Percentiles rank a stretch among this genome's conserved stretches.
Evolutionary conservation across 2,113 vertebrate genomes (phyloP).

Genomic region (Haplochromis vanheusdeni): DNA sequence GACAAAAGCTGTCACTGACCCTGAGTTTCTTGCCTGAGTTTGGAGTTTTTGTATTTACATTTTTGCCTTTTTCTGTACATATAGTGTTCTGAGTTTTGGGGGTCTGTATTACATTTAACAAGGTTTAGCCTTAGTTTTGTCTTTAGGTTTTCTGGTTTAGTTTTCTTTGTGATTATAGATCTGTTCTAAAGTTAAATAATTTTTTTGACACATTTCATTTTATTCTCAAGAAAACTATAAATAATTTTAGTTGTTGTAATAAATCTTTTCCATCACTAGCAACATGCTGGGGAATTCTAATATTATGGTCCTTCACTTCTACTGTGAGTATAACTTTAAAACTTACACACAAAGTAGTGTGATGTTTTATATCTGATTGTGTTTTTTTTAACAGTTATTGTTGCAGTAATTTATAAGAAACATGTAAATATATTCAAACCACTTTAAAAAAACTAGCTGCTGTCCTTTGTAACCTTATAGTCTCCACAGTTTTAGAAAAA

Average conservation of each 20-base stretch:
- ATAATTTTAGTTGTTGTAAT: no score
- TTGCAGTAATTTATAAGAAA: not conserved
- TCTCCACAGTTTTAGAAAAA: not conserved
- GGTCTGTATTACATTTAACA: not conserved
- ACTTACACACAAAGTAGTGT: not conserved
- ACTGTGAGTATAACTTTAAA: not conserved
- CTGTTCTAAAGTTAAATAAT: rapidly evolving
- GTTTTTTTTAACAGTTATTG: not conserved
- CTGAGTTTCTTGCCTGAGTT: rapidly evolving
- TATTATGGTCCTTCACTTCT: rapidly evolving
- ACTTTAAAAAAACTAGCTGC: no score
- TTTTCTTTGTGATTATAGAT: not conserved
- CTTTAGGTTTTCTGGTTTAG: rapidly evolving
- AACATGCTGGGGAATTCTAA: no score
- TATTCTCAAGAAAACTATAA: no score
- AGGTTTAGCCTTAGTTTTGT: not conserved
- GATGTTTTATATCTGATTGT: not conserved
- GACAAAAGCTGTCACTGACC: rapidly evolving
- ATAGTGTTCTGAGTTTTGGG: rapidly evolving
- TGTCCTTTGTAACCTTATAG: no score
- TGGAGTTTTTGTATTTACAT: no score
- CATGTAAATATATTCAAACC: not conserved
- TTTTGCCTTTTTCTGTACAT: rapidly evolving
- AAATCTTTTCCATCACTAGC: no score
- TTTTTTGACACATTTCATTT: no score